phyloP scores from a whole-genome alignment of 2,888 invertebrate species.

The Andrena chrysosceles region DNA sequence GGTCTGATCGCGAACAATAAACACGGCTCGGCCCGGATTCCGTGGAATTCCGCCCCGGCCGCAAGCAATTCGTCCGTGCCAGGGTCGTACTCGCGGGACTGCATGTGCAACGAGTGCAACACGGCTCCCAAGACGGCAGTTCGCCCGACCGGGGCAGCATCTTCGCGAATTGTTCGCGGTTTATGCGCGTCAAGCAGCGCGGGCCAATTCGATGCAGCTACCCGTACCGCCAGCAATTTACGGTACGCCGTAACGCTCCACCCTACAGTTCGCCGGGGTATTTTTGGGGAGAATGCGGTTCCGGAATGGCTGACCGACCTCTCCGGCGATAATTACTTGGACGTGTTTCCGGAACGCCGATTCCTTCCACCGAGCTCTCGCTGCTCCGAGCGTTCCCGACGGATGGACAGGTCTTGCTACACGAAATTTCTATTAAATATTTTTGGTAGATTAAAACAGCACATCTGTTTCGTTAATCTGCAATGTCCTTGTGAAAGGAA shows the following conservation, averaged over 20 bases:
- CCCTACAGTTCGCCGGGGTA: constrained; percentile 24
- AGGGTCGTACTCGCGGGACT: constrained; percentile 41
- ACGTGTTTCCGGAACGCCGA: constrained; percentile 35
- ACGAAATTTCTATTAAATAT: too few relatives aligned
- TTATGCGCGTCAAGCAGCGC: constrained; percentile 68
- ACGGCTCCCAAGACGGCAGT: constrained; percentile 72
- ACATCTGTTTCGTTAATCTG: background rate
- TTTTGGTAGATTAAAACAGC: too few relatives aligned
- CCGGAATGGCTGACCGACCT: constrained; percentile 36
- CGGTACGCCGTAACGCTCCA: constrained; percentile 27
- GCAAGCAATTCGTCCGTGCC: constrained; percentile 62
- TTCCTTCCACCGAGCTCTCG: background rate
- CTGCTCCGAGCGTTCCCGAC: background rate
- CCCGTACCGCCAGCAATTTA: constrained; percentile 43
- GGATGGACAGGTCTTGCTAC: background rate
- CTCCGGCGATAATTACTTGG: constrained; percentile 44
- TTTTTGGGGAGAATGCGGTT: constrained; percentile 56
- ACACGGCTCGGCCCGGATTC: constrained; percentile 60
- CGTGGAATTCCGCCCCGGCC: constrained; percentile 48
- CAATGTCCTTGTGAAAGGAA: too few relatives aligned
- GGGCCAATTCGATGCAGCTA: constrained; percentile 51
- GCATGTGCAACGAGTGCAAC: constrained; percentile 64
- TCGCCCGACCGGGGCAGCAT: constrained; percentile 45
- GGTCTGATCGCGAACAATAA: constrained; percentile 63
- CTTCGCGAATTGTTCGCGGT: constrained; percentile 68